Base-by-base conservation (phyloP, 2,888 invertebrate genomes). In the Gortyna flavago region DNA sequence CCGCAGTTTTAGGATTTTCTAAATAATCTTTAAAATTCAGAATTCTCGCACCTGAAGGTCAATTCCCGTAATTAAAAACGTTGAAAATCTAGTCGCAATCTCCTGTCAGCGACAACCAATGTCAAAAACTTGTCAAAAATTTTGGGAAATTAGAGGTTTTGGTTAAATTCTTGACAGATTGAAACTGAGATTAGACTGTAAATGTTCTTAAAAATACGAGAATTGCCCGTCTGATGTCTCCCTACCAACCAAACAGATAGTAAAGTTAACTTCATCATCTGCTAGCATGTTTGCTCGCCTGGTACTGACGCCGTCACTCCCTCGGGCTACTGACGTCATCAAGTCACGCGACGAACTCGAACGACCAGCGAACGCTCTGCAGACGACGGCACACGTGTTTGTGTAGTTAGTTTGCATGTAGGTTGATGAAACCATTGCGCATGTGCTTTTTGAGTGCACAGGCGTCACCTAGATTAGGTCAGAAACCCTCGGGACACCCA, bases 271-370 rank as follows among this genome's bases (percentile, higher is more conserved):
- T 7, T 57, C n/a, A 38, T 48, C 32, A 78, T 41, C n/a, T 67
- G 32, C n/a, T 66, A 38, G 11, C n/a, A 41, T 18, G 13, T 13
- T 57, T 48, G 80, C 21, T 5, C 32, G 32, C 57, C 73, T 79
- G 78, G 73, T 83, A 66, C 16, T 69, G 77, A 83, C 71, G 59
- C 44, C 44, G 59, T 21, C 35, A 38, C 25, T 62, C 29, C 68
- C 41, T 54, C 25, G 7, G 64, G 29, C n/a, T 21, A 16, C 16
- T 74, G 85, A 83, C 83, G 83, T 83, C 85, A 83, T 61, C 6
- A 0, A 1, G 13, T 72, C 83, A 81, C 85, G 85, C 85, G 83
- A 73, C 61, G 57, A 41, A n/a, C 48, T 29, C 68, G 35, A 41
- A 57, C 67, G 54, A 70, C 35, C 48, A 54, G 18, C 35, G 48